phyloP scores from a whole-genome alignment of 2,888 invertebrate genomes.

The Alcis repandata region DNA sequence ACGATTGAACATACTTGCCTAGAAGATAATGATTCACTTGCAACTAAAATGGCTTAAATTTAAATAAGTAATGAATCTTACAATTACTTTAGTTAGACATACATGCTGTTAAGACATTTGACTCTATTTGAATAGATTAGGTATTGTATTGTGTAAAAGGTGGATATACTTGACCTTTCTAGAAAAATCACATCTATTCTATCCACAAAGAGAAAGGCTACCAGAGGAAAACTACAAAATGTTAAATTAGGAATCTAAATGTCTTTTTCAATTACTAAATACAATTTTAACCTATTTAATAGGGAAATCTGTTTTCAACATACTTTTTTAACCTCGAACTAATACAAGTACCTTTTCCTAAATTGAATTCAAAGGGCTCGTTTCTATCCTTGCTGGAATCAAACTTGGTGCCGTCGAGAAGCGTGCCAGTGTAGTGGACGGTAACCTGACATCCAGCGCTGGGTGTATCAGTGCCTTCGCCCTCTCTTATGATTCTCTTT shows the following conservation, averaged over 20 bases:
- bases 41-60: too few relatives aligned
- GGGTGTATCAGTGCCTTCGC: slow-evolving; percentile 91
- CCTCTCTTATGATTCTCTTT: slow-evolving; percentile 92
- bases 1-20: too few relatives aligned
- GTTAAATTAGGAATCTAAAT: too few relatives aligned
- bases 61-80: too few relatives aligned
- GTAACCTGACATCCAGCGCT: slow-evolving; percentile 89
- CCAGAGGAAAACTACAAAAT: too few relatives aligned
- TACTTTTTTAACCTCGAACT: not conserved
- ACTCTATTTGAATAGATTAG: not conserved
- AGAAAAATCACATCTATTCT: too few relatives aligned
- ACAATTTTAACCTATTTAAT: too few relatives aligned
- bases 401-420: slow-evolving; percentile 95
- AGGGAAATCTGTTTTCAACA: too few relatives aligned
- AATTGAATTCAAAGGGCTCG: slow-evolving; percentile 94
- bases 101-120: not conserved
- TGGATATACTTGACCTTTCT: slow-evolving; percentile 17
- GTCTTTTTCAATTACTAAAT: too few relatives aligned
- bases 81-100: too few relatives aligned
- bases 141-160: not conserved
- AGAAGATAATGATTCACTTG: too few relatives aligned
- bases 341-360: slow-evolving; percentile 90
- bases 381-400: slow-evolving; percentile 95
- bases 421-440: slow-evolving; percentile 96
- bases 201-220: not conserved